phyloP scores from a whole-genome alignment of 2,888 invertebrate species.

The Aphrophora alni region DNA sequence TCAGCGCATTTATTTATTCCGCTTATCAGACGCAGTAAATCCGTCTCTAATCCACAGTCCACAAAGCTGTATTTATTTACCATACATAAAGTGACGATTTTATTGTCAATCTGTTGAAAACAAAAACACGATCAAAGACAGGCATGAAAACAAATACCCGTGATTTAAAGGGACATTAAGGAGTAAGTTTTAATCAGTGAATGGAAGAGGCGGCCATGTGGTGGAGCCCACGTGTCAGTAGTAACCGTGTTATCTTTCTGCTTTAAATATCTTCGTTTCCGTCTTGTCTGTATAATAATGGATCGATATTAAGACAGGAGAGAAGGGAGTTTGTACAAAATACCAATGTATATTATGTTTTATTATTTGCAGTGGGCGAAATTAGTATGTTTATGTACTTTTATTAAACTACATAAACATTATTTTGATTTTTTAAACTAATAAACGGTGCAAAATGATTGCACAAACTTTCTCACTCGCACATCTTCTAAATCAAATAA shows the following conservation, averaged over 20 bases:
- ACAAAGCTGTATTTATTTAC: background rate
- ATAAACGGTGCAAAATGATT: too few relatives aligned
- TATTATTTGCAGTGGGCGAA: too few relatives aligned
- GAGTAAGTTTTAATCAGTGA: background rate
- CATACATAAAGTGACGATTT: background rate
- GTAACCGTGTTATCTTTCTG: background rate
- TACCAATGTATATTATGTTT: too few relatives aligned
- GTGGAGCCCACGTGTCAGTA: background rate
- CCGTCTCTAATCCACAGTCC: background rate
- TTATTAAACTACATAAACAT: too few relatives aligned
- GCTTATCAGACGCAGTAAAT: background rate
- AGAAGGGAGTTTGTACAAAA: too few relatives aligned
- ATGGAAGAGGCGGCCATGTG: background rate
- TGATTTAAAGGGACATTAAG: background rate
- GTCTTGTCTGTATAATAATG: too few relatives aligned
- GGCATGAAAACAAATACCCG: background rate
- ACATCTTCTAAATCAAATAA: too few relatives aligned
- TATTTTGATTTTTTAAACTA: too few relatives aligned
- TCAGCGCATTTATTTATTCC: background rate
- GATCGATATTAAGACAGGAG: too few relatives aligned
- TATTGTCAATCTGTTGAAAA: background rate
- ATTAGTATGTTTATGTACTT: too few relatives aligned
- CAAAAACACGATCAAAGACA: background rate
- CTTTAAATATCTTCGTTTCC: background rate
- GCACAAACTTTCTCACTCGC: too few relatives aligned